These are phyloP conservation scores for Gasteruption jaculator DNA, from an alignment of 2,888 invertebrate species.

Conservation along the genomic window DNA sequence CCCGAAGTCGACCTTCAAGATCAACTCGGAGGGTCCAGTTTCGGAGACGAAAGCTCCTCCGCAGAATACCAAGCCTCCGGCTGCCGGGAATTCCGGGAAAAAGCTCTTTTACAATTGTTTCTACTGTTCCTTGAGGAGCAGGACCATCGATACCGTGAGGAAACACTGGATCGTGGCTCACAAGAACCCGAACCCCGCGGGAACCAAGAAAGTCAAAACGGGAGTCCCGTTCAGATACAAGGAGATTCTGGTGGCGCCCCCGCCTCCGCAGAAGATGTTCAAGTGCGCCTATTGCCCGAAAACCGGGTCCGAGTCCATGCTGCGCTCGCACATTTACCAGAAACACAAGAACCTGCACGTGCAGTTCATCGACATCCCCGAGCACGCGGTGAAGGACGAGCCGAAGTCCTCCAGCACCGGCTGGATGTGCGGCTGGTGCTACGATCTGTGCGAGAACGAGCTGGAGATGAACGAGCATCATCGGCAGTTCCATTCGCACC, in stretches of 20 bases:
- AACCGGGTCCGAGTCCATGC: slow-evolving; percentile 28
- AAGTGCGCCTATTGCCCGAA: slow-evolving; percentile 37
- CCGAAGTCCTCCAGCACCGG: no score
- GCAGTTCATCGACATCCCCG: slow-evolving; percentile 29
- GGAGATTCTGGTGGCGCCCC: slow-evolving; percentile 17
- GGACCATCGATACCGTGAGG: slow-evolving; percentile 30
- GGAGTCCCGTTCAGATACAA: slow-evolving; percentile 33
- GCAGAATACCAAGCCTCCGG: no score
- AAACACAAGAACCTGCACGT: slow-evolving; percentile 30
- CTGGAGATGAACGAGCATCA: slow-evolving; percentile 46
- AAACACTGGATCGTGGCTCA: slow-evolving; percentile 40
- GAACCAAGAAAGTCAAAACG: slow-evolving; percentile 15
- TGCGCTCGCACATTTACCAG: slow-evolving; percentile 31
- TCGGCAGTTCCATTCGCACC: slow-evolving; percentile 45
- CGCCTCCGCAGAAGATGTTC: slow-evolving; percentile 16
- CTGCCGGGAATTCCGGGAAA: slow-evolving; percentile 5
- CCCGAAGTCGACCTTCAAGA: slow-evolving; percentile 32
- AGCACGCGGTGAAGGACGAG: no score
- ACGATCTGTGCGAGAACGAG: slow-evolving; percentile 40
- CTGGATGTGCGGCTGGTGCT: slow-evolving; percentile 44
- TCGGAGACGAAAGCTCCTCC: slow-evolving; percentile 5
- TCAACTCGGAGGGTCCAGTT: no score
- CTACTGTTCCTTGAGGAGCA: slow-evolving; percentile 37
- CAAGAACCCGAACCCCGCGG: slow-evolving; percentile 17
- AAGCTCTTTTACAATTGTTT: slow-evolving; percentile 34